A percentile compares a stretch with the other conserved stretches of the same genome.
phyloP scores from a whole-genome alignment of 2,797 vertebrate species.

The Rousettus madagascariensis region DNA sequence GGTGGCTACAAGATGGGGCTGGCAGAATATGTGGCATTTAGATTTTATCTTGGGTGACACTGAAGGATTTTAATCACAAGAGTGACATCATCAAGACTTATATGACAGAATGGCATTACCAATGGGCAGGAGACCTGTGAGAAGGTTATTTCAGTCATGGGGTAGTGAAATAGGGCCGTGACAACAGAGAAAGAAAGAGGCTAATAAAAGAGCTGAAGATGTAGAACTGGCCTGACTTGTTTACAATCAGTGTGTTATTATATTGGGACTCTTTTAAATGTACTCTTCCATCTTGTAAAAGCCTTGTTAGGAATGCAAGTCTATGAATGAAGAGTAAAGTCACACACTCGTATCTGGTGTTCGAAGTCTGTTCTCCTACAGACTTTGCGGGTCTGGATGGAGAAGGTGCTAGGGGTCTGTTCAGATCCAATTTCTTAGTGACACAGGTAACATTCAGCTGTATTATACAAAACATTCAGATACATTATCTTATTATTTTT shows the following conservation, averaged over 20 bases:
- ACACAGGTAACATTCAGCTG: background rate
- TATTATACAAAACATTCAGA: background rate
- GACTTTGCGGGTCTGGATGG: background rate
- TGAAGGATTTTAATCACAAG: constrained; percentile 17
- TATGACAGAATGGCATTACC: background rate
- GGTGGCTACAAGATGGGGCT: background rate
- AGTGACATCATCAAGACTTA: background rate
- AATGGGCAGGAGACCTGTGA: background rate
- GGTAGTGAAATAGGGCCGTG: background rate
- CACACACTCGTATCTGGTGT: background rate
- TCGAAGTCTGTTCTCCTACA: background rate
- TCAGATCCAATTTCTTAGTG: background rate
- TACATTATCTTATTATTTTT: background rate
- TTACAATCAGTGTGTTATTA: background rate
- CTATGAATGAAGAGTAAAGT: background rate
- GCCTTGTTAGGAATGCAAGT: constrained; percentile 12
- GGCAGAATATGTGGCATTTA: background rate
- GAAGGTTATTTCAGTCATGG: background rate
- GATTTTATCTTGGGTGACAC: background rate
- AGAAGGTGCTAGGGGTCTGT: background rate
- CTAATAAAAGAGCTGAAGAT: background rate
- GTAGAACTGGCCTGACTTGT: background rate
- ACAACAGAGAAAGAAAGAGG: background rate
- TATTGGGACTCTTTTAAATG: background rate
- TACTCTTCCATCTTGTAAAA: background rate